These are phyloP conservation scores for Saxicola maurus DNA, from an alignment of 2,797 vertebrate species.

Conservation along the genomic window DNA sequence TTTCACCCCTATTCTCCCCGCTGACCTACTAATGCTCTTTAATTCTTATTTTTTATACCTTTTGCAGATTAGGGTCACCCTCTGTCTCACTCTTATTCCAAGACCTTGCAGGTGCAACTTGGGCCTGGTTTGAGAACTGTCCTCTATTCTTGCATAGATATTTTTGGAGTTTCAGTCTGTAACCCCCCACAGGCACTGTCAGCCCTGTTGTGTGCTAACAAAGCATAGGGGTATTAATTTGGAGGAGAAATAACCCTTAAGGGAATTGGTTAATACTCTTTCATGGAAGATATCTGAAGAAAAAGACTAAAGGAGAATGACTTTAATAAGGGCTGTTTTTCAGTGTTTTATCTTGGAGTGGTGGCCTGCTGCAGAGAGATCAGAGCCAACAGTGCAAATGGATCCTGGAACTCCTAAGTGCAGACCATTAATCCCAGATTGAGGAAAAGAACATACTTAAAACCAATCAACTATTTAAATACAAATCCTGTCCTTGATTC, in stretches of 20 bases:
- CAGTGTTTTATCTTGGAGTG: neutral
- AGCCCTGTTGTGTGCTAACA: neutral
- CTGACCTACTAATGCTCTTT: neutral
- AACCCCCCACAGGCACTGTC: neutral
- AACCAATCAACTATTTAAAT: slow-evolving; percentile 30
- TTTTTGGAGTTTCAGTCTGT: neutral
- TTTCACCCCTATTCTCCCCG: neutral
- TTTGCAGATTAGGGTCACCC: neutral
- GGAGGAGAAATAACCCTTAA: neutral
- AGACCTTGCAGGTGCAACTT: neutral
- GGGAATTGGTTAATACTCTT: neutral
- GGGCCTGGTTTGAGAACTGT: neutral
- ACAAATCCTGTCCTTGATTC: slow-evolving; percentile 26
- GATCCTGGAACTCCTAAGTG: neutral
- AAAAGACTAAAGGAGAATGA: neutral
- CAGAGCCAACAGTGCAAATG: neutral
- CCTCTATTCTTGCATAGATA: neutral
- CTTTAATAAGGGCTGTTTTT: neutral
- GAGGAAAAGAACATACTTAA: slow-evolving; percentile 15
- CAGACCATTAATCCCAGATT: slow-evolving; percentile 42
- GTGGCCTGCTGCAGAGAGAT: neutral
- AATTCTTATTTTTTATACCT: neutral
- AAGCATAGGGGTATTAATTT: neutral
- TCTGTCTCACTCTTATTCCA: neutral
- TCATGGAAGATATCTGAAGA: slow-evolving; percentile 12